Percentiles rank a stretch among this genome's conserved stretches.
Conservation (phyloP, 92 coral and sea anemone genomes). For the Parazoanthus atlanticus region DNA sequence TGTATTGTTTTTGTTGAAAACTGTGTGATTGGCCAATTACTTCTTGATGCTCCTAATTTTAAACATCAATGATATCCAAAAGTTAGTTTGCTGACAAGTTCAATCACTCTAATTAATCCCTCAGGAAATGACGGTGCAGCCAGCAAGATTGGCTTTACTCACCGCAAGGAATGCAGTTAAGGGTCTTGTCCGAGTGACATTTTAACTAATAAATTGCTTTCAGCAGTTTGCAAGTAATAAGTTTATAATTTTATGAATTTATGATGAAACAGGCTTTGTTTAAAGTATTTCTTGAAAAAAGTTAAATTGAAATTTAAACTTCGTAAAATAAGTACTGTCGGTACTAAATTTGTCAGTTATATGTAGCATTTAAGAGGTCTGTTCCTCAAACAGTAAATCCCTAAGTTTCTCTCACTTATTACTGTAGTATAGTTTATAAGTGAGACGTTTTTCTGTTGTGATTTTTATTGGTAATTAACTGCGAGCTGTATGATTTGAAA, state of each 20-base stretch:
- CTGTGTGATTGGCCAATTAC: too few species aligned
- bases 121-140: constrained; percentile 32
- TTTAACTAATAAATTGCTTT: constrained; percentile 1
- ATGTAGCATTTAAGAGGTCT: not conserved
- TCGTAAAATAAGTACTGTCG: not conserved
- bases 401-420: not conserved
- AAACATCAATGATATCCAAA: not conserved
- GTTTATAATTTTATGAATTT: constrained; percentile 4
- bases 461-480: not conserved
- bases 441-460: not conserved
- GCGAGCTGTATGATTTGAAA: constrained; percentile 26
- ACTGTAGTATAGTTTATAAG: not conserved
- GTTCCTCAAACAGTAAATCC: not conserved
- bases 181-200: not conserved
- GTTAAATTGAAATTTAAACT: constrained; percentile 5
- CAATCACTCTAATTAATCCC: not conserved
- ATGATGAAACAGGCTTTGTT: constrained; percentile 3
- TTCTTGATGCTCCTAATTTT: too few species aligned
- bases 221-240: not conserved
- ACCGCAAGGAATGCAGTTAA: constrained; percentile 21
- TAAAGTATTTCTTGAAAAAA: not conserved
- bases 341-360: constrained; percentile 1
- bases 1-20: too few species aligned
- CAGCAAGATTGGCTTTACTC: not conserved
- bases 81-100: not conserved